Evolutionary conservation across 2,888 invertebrate species (phyloP), one percentile per base, ranked within the genome.

Genomic region (Imbricaverruca yamaguchii): DNA sequence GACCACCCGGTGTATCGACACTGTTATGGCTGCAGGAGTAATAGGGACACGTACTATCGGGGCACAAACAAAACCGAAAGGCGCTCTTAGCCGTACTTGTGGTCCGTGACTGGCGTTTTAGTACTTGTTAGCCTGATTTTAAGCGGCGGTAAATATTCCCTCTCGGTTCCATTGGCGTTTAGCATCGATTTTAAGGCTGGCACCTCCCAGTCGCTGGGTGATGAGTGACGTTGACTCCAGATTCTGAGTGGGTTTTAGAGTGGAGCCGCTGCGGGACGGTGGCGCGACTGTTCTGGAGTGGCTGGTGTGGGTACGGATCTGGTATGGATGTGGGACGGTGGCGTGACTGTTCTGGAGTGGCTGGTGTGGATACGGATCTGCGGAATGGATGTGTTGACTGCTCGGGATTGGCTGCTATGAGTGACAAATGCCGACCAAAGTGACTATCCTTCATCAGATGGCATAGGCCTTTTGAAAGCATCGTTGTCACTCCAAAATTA

Each of bases 81-180:
- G 74, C 18, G 53, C 53, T 53, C 18, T 39, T 74, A 74, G 53
- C 74, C 10, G 18, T 53, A 53, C 18, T 7, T 74, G 74, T 53
- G 74, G 74, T 74, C 74, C 67, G 25, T 25, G 25, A 13, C n/a
- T 12, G 67, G 74, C 59, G 18, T 11, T 39, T 74, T 53, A 74
- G 1, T 74, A 25, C 74, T 74, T 74, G 74, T 74, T 74, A 74
- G 74, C 15, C 74, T 74, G 74, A 74, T 74, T 53, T 74, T 74
- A 74, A 74, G 74, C 74, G 74, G 53, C 53, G 18, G 53, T 74
- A 53, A 74, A 74, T 74, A 7, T 13, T 74, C 53, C 15, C 10
- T 74, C 53, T 74, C 21, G 53, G 53, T 53, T 23, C 25, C 53
- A 74, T 74, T 74, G 74, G 74, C 74, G 53, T 74, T 74, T 74